Base-by-base conservation (phyloP, 2,888 invertebrate genomes). In the Polydrusus cervinus region DNA sequence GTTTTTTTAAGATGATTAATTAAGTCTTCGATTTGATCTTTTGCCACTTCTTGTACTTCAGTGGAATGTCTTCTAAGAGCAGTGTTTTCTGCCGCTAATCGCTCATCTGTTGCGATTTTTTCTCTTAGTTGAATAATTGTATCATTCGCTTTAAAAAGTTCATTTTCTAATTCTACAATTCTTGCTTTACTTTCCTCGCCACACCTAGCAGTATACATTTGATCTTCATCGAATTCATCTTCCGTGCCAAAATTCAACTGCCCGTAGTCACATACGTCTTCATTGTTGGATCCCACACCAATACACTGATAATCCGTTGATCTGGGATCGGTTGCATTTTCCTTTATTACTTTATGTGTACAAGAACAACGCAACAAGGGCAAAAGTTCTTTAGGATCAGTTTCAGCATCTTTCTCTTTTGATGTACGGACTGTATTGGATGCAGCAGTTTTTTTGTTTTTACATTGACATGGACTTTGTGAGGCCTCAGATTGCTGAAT, bases 1-100 rank as follows among this genome's bases (percentile, higher is more conserved):
- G 80, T 78, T 74, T 78, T 77, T 68, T 82, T 82, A 67, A 86
- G 60, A 51, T 84, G 82, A 6, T 81, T 81, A 8, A 82, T 79
- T 14, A 86, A 78, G 60, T 85, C 84, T 67, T 83, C 80, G 43
- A 87, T 84, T 80, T 86, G 84, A 30, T 83, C 82, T 78, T 85
- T 86, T 10, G 86, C 86, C 3, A 84, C 80, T 38, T 84, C 82
- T 78, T 87, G 86, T 5, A 86, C 82, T 68, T 87, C 85, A 6
- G 77, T 75, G 0, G 85, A 85, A 71, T 84, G 83, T 60, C 81
- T 81, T 10, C 83, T 80, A 45, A 87, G 73, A n/a, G 84, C 81
- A n/a, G 76, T 77, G 75, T 86, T 87, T 78, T 87, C 87, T 25
- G 69, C 78, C 7, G 20, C 43, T 14, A 78, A 14, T 71, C 76